phyloP scores from a whole-genome alignment of 2,888 invertebrate species.

The Liodrosophila aerea region DNA sequence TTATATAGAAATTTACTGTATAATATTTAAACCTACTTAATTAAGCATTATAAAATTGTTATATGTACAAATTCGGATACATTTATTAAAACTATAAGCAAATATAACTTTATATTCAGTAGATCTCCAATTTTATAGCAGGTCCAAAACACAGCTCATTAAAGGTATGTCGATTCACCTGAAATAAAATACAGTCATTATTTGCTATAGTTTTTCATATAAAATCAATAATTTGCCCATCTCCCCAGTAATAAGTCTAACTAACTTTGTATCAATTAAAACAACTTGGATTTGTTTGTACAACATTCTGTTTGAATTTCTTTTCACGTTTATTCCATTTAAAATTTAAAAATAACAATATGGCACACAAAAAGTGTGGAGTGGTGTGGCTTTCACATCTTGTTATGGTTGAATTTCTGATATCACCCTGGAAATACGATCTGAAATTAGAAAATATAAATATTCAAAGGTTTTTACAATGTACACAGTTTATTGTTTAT shows the following conservation, averaged over 20 bases:
- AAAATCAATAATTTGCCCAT: neutral
- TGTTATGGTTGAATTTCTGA: constrained; percentile 16
- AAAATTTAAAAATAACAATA: constrained; percentile 15
- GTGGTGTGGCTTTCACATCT: constrained; percentile 26
- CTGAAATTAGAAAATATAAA: constrained; percentile 33
- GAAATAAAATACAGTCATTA: constrained; percentile 51
- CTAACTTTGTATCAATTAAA: too few species aligned
- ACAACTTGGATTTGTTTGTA: too few species aligned
- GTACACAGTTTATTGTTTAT: too few species aligned
- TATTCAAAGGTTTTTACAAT: constrained; percentile 3
- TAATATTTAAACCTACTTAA: constrained; percentile 61
- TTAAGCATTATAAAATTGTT: constrained; percentile 54
- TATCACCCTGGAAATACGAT: constrained; percentile 24
- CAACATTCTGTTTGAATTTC: constrained; percentile 3
- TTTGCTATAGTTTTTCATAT: constrained; percentile 7
- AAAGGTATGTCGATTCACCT: constrained; percentile 82
- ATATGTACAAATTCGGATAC: constrained; percentile 66
- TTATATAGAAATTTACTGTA: constrained; percentile 49
- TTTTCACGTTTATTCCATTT: constrained; percentile 10
- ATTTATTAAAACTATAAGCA: constrained; percentile 59
- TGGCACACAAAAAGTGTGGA: constrained; percentile 20
- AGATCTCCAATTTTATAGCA: constrained; percentile 62
- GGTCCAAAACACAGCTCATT: constrained; percentile 61
- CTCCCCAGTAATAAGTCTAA: too few species aligned
- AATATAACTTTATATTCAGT: constrained; percentile 53